Conservation (phyloP, 2,113 vertebrate genomes). For the Coryphaenoides rupestris region DNA sequence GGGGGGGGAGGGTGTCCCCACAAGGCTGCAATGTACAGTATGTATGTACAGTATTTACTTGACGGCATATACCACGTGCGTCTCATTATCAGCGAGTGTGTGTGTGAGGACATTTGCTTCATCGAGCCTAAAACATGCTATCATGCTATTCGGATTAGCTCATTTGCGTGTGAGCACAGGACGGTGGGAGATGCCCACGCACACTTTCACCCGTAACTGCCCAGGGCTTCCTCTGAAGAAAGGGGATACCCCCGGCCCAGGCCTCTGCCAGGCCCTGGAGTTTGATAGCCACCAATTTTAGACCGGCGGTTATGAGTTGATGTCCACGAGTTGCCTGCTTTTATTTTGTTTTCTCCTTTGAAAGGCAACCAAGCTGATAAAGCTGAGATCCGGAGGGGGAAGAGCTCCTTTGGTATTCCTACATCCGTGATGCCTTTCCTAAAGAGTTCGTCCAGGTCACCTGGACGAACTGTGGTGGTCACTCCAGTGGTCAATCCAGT, state of each 20-base stretch:
- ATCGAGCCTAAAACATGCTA: slow-evolving; percentile 33
- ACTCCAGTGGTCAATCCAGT: too few relatives aligned
- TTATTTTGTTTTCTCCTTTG: slow-evolving; percentile 57
- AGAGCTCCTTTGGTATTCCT: slow-evolving; percentile 61
- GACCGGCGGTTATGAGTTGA: slow-evolving; percentile 69
- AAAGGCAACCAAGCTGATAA: slow-evolving; percentile 52
- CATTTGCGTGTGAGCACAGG: slow-evolving; percentile 10
- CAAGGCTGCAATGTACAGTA: too few relatives aligned
- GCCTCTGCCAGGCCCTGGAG: slow-evolving; percentile 51
- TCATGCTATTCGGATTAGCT: slow-evolving; percentile 30
- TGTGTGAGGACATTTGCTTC: slow-evolving; percentile 47
- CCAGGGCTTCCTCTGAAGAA: slow-evolving; percentile 55
- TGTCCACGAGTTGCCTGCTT: slow-evolving; percentile 40
- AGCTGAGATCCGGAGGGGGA: slow-evolving; percentile 55
- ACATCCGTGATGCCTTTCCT: slow-evolving; percentile 27
- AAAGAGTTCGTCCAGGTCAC: slow-evolving; percentile 44
- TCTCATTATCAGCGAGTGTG: slow-evolving; percentile 34
- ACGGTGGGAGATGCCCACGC: background rate
- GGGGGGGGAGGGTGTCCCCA: too few relatives aligned
- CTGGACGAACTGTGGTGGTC: slow-evolving; percentile 57
- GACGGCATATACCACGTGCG: too few relatives aligned
- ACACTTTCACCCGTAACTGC: slow-evolving; percentile 20
- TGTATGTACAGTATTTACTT: too few relatives aligned
- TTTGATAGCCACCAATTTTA: slow-evolving; percentile 74
- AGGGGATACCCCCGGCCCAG: slow-evolving; percentile 45